These are phyloP conservation scores for Microtus richardsoni DNA, from an alignment of 2,113 vertebrate genomes.

Conservation along the genomic window DNA sequence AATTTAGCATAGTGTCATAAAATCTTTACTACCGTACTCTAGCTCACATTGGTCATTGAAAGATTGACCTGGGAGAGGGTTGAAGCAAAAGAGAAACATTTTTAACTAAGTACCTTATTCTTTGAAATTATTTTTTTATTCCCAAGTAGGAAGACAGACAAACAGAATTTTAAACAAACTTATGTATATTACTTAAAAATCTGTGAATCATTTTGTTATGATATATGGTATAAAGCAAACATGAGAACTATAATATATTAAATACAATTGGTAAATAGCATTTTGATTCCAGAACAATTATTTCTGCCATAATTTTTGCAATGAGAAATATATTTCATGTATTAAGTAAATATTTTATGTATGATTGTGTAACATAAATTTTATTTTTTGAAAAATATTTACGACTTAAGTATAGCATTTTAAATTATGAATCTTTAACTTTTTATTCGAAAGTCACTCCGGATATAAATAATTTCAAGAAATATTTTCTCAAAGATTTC, in stretches of 20 bases:
- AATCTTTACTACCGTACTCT: conserved; percentile 86
- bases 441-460: conserved; percentile 42
- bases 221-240: conserved; percentile 18
- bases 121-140: conserved; percentile 69
- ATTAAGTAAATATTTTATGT: neutral
- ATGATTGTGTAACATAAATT: neutral
- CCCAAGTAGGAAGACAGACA: conserved; percentile 20
- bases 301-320: neutral
- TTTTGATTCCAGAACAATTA: conserved; percentile 33
- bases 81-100: conserved; percentile 77
- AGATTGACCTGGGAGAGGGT: conserved; percentile 83
- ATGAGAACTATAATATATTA: neutral
- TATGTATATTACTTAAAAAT: conserved; percentile 3
- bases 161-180: neutral
- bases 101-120: conserved; percentile 78
- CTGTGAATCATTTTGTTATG: conserved; percentile 3
- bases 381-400: conserved; percentile 29
- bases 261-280: conserved; percentile 9
- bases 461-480: conserved; percentile 1
- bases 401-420: conserved; percentile 22
- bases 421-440: neutral
- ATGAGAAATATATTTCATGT: neutral
- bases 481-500: neutral
- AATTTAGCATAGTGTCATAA: conserved; percentile 88
- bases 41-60: conserved; percentile 84